These are phyloP conservation scores for Unio delphinus DNA, from an alignment of 2,888 invertebrate genomes.

Conservation along the genomic window DNA sequence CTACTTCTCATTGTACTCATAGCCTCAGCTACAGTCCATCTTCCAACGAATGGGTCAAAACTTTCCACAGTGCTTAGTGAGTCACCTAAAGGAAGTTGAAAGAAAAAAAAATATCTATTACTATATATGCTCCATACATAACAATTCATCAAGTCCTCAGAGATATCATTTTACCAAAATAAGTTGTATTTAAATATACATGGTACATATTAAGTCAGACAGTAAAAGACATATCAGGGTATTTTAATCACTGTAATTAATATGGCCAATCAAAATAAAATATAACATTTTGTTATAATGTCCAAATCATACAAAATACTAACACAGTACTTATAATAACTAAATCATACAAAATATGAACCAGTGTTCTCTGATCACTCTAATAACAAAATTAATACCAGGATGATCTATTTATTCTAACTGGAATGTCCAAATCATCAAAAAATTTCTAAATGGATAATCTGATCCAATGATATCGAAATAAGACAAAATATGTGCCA, in stretches of 20 bases:
- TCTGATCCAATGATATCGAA: too few relatives aligned
- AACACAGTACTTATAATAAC: too few relatives aligned
- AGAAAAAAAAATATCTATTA: not conserved
- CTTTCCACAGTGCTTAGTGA: constrained; percentile 88
- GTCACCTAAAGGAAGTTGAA: constrained; percentile 75
- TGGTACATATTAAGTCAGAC: not conserved
- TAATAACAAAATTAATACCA: too few relatives aligned
- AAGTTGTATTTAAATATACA: not conserved
- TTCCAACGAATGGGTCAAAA: constrained; percentile 80
- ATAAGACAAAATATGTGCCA: too few relatives aligned
- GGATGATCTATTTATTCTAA: too few relatives aligned
- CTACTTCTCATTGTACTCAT: constrained; percentile 88
- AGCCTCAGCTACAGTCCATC: constrained; percentile 84
- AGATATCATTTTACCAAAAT: not conserved
- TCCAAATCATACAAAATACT: too few relatives aligned
- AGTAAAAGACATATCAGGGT: not conserved
- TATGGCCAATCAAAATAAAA: not conserved
- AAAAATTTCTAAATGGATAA: too few relatives aligned
- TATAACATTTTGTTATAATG: too few relatives aligned
- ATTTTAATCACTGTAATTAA: not conserved
- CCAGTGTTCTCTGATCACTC: too few relatives aligned
- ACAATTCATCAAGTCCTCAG: not conserved
- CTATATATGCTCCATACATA: not conserved
- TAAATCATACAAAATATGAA: too few relatives aligned
- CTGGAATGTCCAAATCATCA: too few relatives aligned